Percentiles rank a stretch among this genome's conserved stretches.
Conservation (phyloP, 1,140 invertebrate species). For the Agrilus planipennis region DNA sequence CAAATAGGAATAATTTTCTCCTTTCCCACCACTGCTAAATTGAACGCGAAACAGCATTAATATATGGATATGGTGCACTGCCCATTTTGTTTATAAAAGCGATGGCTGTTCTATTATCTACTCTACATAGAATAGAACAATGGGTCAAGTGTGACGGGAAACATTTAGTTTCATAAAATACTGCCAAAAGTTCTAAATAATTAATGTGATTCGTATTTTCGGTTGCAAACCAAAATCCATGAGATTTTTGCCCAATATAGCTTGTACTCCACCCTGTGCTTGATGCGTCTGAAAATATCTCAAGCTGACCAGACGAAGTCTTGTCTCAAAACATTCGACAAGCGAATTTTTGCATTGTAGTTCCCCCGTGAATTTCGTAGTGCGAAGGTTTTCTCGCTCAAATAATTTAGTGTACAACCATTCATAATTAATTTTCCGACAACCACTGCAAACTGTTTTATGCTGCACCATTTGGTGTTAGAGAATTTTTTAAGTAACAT, state of each 20-base stretch:
- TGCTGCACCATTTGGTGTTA: not conserved
- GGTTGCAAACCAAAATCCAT: conserved; percentile 17
- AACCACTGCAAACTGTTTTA: not conserved
- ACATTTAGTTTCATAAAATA: conserved; percentile 18
- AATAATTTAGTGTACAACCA: conserved; percentile 19
- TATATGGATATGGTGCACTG: conserved; percentile 12
- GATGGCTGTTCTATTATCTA: conserved; percentile 31
- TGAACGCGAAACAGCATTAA: conserved; percentile 15
- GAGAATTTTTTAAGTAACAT: not conserved
- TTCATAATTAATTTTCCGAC: conserved; percentile 6
- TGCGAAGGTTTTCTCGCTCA: conserved; percentile 16
- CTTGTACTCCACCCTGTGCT: conserved; percentile 21
- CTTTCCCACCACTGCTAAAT: conserved; percentile 25
- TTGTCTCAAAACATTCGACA: not conserved
- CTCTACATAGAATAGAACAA: conserved; percentile 11
- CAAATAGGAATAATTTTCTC: conserved; percentile 16
- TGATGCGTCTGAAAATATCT: conserved; percentile 26
- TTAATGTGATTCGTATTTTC: conserved; percentile 20
- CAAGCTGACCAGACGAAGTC: conserved; percentile 23
- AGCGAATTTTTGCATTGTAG: conserved; percentile 2
- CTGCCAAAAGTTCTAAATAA: conserved; percentile 20
- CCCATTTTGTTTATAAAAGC: conserved; percentile 28
- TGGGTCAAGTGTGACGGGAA: conserved; percentile 11
- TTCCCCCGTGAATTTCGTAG: not conserved
- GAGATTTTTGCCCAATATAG: conserved; percentile 12